phyloP scores from a whole-genome alignment of 2,797 vertebrate genomes.

The Oreochromis mossambicus region DNA sequence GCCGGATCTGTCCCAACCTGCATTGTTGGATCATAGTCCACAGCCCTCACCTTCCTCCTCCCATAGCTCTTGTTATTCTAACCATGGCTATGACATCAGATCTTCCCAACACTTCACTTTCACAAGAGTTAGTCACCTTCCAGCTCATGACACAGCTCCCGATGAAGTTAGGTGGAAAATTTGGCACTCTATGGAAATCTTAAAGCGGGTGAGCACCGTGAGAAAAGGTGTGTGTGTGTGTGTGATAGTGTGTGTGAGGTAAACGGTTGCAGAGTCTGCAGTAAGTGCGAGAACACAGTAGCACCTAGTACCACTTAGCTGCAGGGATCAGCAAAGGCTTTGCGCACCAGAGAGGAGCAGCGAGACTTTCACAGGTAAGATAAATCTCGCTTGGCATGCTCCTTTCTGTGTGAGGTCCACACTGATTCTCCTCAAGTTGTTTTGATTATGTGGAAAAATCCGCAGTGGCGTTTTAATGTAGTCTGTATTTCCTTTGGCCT shows the following conservation, averaged over 20 bases:
- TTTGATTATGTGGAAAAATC: slow-evolving; percentile 70
- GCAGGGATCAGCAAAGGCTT: slow-evolving; percentile 17
- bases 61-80: slow-evolving; percentile 73
- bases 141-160: slow-evolving; percentile 50
- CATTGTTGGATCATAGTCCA: slow-evolving; percentile 64
- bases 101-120: slow-evolving; percentile 62
- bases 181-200: slow-evolving; percentile 11
- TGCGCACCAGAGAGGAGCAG: slow-evolving; percentile 23
- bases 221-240: slow-evolving; percentile 12
- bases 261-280: slow-evolving; percentile 13
- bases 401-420: slow-evolving; percentile 68
- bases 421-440: slow-evolving; percentile 46
- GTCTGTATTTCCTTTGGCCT: slow-evolving; percentile 69
- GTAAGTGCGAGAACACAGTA: neutral
- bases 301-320: slow-evolving; percentile 35
- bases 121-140: slow-evolving; percentile 54
- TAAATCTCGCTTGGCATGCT: slow-evolving; percentile 23
- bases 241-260: neutral
- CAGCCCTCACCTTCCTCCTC: slow-evolving; percentile 65
- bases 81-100: slow-evolving; percentile 73
- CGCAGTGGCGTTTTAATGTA: slow-evolving; percentile 59
- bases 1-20: slow-evolving; percentile 79
- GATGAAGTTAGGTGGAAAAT: slow-evolving; percentile 26
- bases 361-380: slow-evolving; percentile 61
- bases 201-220: slow-evolving; percentile 28